Evolutionary conservation across 2,113 vertebrate genomes (phyloP), one percentile per base, ranked within the genome.

Genomic region (Caranx ignobilis): DNA sequence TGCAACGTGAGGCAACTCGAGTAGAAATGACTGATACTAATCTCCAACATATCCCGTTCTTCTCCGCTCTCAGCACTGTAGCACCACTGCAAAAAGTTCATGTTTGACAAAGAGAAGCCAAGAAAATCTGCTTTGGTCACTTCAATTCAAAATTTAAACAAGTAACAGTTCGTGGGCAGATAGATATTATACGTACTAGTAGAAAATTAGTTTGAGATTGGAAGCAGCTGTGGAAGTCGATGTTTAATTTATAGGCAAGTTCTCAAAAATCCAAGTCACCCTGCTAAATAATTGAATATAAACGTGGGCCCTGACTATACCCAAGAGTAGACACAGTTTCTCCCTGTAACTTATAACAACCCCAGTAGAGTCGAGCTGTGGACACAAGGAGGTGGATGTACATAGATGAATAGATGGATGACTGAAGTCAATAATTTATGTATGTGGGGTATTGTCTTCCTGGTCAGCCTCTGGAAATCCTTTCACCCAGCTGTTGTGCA

Each of bases 191-290:
- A 16, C 65, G 62, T 66, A 80, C 57, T 37, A 26, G 26, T 56
- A 18, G 69, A 78, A 80, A 56, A 56, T 73, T 57, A 88, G 75
- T 84, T 79, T 81, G 72, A 88, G 68, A 88, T 88, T 61, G 71
- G 43, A 79, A 56, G 77, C 79, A 81, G 87, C 81, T 80, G 84
- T 92, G 62, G 68, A 92, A 75, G 81, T 72, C 11, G 71, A 92
- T 95, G 68, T 91, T 94, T 95, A 92, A 93, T 94, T 92, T 73
- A 93, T 89, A 61, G 43, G 54, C 54, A 60, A 78, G 34, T 90
- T 90, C 84, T 93, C 71, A 83, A 89, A 85, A 91, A 91, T 87
- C 71, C 71, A 87, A 92, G 86, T 90, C 92, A 89, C 77, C 71
- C 57, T 62, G 32, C 32, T 93, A 75, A 95, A 95, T 93, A 87